Evolutionary conservation across 2,888 invertebrate genomes (phyloP).

Genomic region (Cerastoderma edule): DNA sequence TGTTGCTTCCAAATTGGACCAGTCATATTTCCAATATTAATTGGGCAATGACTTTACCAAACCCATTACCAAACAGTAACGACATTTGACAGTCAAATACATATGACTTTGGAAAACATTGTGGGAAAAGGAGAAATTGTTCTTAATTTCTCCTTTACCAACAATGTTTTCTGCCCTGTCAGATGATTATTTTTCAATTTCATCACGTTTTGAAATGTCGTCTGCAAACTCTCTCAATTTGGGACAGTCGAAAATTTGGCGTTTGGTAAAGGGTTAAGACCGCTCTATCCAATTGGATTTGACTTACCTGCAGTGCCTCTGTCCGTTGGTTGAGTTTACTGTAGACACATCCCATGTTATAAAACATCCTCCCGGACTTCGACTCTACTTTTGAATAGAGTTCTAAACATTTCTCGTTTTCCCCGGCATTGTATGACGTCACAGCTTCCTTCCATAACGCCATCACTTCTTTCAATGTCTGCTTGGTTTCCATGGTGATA

Average conservation of each 20-base stretch:
- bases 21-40: not conserved
- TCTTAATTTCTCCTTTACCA: not conserved
- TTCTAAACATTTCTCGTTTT: too few species aligned
- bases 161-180: slow-evolving; percentile 6
- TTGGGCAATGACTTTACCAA: not conserved
- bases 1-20: too few species aligned
- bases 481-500: slow-evolving; percentile 22
- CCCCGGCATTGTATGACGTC: slow-evolving; percentile 25
- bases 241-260: too few species aligned
- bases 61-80: not conserved
- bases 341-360: too few species aligned
- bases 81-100: not conserved
- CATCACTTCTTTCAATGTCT: slow-evolving; percentile 30
- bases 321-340: too few species aligned
- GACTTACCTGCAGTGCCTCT: too few species aligned
- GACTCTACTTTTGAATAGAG: too few species aligned
- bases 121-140: slow-evolving; percentile 12
- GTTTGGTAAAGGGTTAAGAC: too few species aligned
- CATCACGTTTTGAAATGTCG: too few species aligned
- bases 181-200: not conserved
- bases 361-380: too few species aligned
- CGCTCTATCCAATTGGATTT: too few species aligned
- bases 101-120: not conserved
- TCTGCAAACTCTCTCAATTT: too few species aligned
- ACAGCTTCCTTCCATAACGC: slow-evolving; percentile 36